Percentiles rank a stretch among this genome's conserved stretches.
These are phyloP conservation scores for Nibea coibor DNA, from an alignment of 2,113 vertebrate species.

Conservation along the genomic window DNA sequence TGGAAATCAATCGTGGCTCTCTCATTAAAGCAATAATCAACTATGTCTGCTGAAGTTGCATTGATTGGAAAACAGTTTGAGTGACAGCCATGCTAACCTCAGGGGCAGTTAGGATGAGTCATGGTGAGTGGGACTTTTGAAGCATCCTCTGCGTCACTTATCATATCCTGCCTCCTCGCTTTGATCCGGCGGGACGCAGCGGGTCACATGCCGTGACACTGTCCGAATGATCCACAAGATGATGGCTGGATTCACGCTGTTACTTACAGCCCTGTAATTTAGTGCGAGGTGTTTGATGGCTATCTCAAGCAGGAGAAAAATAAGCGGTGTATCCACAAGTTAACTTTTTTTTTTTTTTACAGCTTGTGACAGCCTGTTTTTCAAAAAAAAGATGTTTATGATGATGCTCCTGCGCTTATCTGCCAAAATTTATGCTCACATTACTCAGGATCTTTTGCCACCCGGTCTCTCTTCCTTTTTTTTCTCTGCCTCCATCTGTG, in stretches of 20 bases:
- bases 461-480: conserved; percentile 7
- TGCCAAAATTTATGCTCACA: neutral
- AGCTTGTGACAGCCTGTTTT: neutral
- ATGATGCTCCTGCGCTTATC: neutral
- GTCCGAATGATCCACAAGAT: conserved; percentile 30
- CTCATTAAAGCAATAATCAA: conserved; percentile 81
- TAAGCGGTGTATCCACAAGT: neutral
- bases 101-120: conserved; percentile 62
- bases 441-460: conserved; percentile 13
- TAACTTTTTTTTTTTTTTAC: conserved; percentile 20
- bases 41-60: conserved; percentile 55
- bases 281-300: neutral
- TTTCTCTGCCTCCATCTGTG: conserved; percentile 19
- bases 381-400: neutral
- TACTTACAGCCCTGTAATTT: neutral
- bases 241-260: conserved; percentile 17
- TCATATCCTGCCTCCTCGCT: conserved; percentile 46
- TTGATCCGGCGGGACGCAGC: conserved; percentile 43
- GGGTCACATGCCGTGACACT: conserved; percentile 48
- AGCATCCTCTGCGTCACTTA: conserved; percentile 58
- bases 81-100: conserved; percentile 69
- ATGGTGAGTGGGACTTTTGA: conserved; percentile 57
- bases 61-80: conserved; percentile 76
- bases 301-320: neutral
- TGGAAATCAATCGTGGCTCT: conserved; percentile 72